phyloP scores from a whole-genome alignment of 2,888 invertebrate species.

The Polydrusus pterygomalis region DNA sequence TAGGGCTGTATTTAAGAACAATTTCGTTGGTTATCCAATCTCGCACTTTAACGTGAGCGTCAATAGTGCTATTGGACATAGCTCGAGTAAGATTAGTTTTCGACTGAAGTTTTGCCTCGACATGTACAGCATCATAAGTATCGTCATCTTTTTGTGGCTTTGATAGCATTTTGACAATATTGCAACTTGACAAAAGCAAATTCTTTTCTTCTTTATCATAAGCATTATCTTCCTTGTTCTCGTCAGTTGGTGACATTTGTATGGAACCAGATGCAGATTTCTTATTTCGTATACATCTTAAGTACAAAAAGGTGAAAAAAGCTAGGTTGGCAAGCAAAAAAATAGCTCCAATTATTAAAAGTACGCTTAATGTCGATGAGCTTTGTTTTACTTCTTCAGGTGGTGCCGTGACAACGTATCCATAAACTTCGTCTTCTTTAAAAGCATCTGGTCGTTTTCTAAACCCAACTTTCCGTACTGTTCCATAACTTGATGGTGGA shows the following conservation, averaged over 20 bases:
- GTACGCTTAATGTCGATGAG: conserved; percentile 75
- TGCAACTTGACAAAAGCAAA: conserved; percentile 68
- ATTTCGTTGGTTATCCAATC: conserved; percentile 91
- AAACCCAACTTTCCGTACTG: conserved; percentile 22
- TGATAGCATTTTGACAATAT: conserved; percentile 76
- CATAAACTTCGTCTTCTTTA: conserved; percentile 59
- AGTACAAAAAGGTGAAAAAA: conserved; percentile 81
- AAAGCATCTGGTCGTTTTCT: neutral
- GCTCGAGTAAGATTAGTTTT: conserved; percentile 81
- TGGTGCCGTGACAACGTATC: conserved; percentile 69
- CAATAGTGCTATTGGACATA: conserved; percentile 86
- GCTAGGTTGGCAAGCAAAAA: conserved; percentile 84
- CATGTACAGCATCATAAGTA: conserved; percentile 74
- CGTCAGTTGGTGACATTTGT: conserved; percentile 73
- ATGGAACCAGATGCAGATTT: conserved; percentile 63
- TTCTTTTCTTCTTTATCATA: conserved; percentile 72
- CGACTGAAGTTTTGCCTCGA: conserved; percentile 75
- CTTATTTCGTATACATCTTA: conserved; percentile 77
- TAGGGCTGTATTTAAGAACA: conserved; percentile 82
- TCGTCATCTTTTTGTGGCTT: conserved; percentile 73
- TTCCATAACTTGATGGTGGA: conserved; percentile 21
- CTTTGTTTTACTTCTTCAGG: conserved; percentile 65
- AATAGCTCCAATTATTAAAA: conserved; percentile 79
- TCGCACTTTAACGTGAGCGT: conserved; percentile 89
- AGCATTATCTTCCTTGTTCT: conserved; percentile 65